These are phyloP conservation scores for Dinothrombium tinctorium DNA, from an alignment of 1,140 invertebrate species.

Conservation along the genomic window DNA sequence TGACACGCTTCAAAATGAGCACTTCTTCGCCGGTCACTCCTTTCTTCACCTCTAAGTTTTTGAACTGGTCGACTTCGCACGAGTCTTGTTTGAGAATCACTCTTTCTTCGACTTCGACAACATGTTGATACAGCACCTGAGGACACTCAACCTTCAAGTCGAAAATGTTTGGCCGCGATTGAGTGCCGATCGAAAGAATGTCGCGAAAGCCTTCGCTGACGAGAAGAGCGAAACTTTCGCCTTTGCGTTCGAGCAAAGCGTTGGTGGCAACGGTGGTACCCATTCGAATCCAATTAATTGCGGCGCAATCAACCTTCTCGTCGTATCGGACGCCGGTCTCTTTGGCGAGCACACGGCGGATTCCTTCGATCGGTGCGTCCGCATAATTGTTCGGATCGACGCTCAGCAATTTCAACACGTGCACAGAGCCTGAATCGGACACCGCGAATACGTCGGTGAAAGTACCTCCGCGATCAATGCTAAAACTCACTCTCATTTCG, in stretches of 20 bases:
- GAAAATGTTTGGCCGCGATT: slow-evolving; percentile 89
- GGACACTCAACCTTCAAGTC: slow-evolving; percentile 69
- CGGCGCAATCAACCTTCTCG: slow-evolving; percentile 19
- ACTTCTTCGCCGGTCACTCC: slow-evolving; percentile 18
- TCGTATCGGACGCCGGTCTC: slow-evolving; percentile 18
- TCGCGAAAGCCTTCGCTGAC: slow-evolving; percentile 86
- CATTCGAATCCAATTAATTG: slow-evolving; percentile 80
- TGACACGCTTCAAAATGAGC: slow-evolving; percentile 21
- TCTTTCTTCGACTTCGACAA: slow-evolving; percentile 75
- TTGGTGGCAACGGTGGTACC: slow-evolving; percentile 98
- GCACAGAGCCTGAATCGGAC: slow-evolving; percentile 56
- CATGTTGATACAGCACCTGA: slow-evolving; percentile 62
- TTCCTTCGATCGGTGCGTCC: slow-evolving; percentile 90
- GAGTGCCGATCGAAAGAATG: slow-evolving; percentile 90
- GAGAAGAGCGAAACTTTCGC: slow-evolving; percentile 55
- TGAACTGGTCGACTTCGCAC: slow-evolving; percentile 22
- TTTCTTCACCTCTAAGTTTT: not conserved
- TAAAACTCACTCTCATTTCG: too few species aligned
- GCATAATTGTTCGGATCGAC: slow-evolving; percentile 78
- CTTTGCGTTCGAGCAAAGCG: slow-evolving; percentile 84
- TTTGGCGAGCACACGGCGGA: slow-evolving; percentile 43
- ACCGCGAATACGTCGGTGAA: slow-evolving; percentile 36
- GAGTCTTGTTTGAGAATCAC: slow-evolving; percentile 40
- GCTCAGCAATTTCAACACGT: slow-evolving; percentile 77
- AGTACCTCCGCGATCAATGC: too few species aligned